Conservation (phyloP, 2,797 vertebrate species). For the Melanogrammus aeglefinus region DNA sequence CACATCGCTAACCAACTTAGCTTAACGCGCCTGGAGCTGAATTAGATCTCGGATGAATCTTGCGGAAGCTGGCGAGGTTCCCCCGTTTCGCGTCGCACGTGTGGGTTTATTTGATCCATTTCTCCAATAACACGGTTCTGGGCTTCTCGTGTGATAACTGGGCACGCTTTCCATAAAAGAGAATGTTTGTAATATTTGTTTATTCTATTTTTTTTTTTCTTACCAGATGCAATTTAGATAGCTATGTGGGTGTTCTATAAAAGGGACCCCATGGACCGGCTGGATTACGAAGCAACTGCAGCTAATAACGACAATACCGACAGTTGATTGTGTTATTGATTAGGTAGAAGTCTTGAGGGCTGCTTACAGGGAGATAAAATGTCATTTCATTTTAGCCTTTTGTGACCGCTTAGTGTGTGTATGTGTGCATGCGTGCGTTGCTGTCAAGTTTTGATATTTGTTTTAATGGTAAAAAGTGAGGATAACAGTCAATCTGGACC, state of each 20-base stretch:
- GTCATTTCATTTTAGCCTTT: conserved; percentile 25
- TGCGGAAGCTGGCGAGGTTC: background rate
- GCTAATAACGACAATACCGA: background rate
- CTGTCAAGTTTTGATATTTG: conserved; percentile 28
- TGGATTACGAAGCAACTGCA: background rate
- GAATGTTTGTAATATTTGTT: background rate
- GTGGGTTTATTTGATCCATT: background rate
- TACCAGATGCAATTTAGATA: background rate
- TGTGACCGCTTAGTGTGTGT: background rate
- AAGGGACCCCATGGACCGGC: background rate
- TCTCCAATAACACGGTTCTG: background rate
- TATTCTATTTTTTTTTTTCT: background rate
- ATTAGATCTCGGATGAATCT: background rate
- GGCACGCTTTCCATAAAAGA: background rate
- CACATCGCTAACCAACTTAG: conserved; percentile 31
- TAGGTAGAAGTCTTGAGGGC: conserved; percentile 14
- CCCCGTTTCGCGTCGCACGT: background rate
- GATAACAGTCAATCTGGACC: conserved; percentile 23
- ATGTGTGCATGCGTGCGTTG: conserved; percentile 3
- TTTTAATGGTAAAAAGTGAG: conserved; percentile 44
- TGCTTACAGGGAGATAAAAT: conserved; percentile 12
- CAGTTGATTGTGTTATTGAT: conserved; percentile 15
- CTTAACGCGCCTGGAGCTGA: conserved; percentile 28
- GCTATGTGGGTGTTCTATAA: background rate
- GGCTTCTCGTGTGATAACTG: background rate